A percentile compares a stretch with the other conserved stretches of the same genome.
Conservation (phyloP, 2,113 vertebrate species). For the Cephalopterus ornatus region DNA sequence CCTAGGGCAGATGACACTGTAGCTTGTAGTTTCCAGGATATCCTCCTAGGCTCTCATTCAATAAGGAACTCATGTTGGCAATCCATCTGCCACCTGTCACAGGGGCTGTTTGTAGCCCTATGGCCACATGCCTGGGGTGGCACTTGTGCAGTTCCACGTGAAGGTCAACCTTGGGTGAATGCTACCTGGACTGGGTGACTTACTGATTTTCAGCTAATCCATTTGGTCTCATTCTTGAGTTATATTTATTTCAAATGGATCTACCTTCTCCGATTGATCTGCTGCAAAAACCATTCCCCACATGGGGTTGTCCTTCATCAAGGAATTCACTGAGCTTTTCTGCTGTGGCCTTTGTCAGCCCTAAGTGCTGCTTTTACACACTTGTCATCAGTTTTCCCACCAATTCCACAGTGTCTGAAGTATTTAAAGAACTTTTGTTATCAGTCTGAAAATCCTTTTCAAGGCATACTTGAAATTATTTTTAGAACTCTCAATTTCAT, state of each 20-base stretch:
- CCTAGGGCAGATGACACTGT: background rate
- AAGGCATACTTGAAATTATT: slow-evolving; percentile 8
- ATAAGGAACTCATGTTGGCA: background rate
- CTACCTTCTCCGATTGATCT: background rate
- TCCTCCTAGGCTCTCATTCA: background rate
- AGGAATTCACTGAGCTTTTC: background rate
- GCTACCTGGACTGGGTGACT: background rate
- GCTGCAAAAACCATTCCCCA: background rate
- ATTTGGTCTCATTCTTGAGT: background rate
- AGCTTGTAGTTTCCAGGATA: background rate
- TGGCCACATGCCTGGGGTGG: background rate
- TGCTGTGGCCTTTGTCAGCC: background rate
- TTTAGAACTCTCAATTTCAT: background rate
- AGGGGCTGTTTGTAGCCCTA: background rate
- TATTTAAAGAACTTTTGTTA: background rate
- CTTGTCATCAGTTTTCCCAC: background rate
- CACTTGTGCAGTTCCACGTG: background rate
- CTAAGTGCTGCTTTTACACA: background rate
- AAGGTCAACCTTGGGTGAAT: background rate
- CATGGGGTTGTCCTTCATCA: background rate
- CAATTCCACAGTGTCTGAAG: background rate
- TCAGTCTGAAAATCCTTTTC: background rate
- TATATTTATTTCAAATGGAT: background rate
- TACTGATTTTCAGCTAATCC: background rate
- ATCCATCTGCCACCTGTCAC: background rate